Evolutionary conservation across 2,797 vertebrate genomes (phyloP).

Genomic region (Microhierax caerulescens): DNA sequence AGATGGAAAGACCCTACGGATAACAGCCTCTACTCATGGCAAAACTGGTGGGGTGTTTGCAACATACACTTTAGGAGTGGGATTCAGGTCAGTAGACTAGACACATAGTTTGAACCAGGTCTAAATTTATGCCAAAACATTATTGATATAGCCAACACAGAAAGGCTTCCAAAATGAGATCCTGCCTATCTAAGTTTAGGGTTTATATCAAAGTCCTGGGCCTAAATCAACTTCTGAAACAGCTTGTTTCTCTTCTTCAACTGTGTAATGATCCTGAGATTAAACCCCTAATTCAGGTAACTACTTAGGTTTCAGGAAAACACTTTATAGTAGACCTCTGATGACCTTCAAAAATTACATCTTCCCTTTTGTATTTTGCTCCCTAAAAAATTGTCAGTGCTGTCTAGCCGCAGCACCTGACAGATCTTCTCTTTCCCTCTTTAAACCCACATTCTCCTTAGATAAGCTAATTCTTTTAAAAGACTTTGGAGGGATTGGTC

Average conservation of each 20-base stretch:
- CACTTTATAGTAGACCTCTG: background rate
- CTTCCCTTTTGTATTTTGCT: background rate
- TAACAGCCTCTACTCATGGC: background rate
- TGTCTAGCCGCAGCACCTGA: background rate
- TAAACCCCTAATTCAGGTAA: accelerated
- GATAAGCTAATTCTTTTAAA: background rate
- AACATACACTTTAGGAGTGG: accelerated
- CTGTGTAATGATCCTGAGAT: background rate
- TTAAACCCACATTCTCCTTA: background rate
- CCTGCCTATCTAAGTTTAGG: background rate
- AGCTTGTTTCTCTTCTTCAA: background rate
- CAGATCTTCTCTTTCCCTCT: background rate
- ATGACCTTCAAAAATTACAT: background rate
- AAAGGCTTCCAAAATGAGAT: background rate
- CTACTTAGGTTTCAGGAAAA: background rate
- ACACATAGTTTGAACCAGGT: background rate
- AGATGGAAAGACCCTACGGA: background rate
- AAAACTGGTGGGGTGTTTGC: background rate
- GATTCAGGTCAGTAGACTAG: background rate
- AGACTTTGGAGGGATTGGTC: background rate
- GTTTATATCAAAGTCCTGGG: background rate
- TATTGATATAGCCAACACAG: background rate
- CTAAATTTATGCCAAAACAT: background rate
- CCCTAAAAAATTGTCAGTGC: background rate
- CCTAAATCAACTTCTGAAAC: background rate